Percentiles rank a stretch among this genome's conserved stretches.
These are phyloP conservation scores for Heliconius aoede DNA, from an alignment of 2,888 invertebrate species.

Conservation along the genomic window DNA sequence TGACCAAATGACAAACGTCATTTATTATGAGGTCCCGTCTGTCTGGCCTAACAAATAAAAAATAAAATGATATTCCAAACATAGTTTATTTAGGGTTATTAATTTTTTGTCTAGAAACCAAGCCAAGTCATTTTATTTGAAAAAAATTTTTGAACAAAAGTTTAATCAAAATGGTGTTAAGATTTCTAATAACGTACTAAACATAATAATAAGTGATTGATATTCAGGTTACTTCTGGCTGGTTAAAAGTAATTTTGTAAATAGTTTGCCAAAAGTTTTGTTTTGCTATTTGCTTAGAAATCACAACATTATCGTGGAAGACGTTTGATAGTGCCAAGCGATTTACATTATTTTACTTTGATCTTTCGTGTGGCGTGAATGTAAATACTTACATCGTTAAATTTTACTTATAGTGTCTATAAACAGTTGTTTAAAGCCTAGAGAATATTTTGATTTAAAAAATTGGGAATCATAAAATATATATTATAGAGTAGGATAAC, in stretches of 20 bases:
- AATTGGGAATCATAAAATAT: background rate
- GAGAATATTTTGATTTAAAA: background rate
- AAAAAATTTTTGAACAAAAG: background rate
- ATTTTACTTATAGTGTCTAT: background rate
- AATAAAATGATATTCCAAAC: background rate
- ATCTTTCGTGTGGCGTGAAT: slow-evolving; percentile 24
- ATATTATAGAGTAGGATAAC: too few relatives aligned
- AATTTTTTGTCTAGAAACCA: background rate
- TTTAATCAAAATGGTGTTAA: slow-evolving; percentile 4
- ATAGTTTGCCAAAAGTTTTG: slow-evolving; percentile 35
- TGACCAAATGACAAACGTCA: background rate
- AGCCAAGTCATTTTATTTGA: background rate
- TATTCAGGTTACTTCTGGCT: slow-evolving; percentile 27
- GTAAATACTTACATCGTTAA: background rate
- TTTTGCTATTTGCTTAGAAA: slow-evolving; percentile 29
- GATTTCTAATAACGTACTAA: slow-evolving; percentile 14
- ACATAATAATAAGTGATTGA: slow-evolving; percentile 17
- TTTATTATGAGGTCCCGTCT: too few relatives aligned
- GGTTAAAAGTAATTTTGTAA: slow-evolving; percentile 9
- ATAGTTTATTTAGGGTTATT: too few relatives aligned
- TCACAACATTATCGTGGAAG: slow-evolving; percentile 30
- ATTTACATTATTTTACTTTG: slow-evolving; percentile 32
- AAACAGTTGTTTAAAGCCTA: background rate
- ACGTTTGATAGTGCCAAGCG: slow-evolving; percentile 23
- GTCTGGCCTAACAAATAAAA: background rate